These are phyloP conservation scores for Orchesella flavescens DNA, from an alignment of 2,888 invertebrate genomes.

Conservation along the genomic window DNA sequence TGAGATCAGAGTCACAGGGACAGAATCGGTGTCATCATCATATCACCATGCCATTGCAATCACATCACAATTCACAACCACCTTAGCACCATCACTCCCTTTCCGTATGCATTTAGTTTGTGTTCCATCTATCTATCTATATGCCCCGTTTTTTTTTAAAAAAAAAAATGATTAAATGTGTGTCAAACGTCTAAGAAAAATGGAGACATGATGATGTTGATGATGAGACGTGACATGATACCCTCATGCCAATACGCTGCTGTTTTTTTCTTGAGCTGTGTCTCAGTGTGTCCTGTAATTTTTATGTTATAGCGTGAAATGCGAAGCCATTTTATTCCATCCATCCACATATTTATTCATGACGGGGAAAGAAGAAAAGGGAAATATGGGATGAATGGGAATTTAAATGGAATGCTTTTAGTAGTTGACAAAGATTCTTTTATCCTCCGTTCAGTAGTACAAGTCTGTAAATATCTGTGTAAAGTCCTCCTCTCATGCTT, in stretches of 20 bases:
- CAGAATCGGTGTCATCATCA: constrained; percentile 48
- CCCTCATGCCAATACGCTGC: too few relatives aligned
- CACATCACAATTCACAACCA: too few relatives aligned
- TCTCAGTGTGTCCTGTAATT: neutral
- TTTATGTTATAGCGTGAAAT: constrained; percentile 3
- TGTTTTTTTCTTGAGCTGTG: neutral
- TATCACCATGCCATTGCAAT: neutral
- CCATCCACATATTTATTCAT: neutral
- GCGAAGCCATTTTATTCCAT: neutral
- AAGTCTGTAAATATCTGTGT: too few relatives aligned
- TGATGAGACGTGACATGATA: constrained; percentile 1
- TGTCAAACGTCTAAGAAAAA: constrained; percentile 20
- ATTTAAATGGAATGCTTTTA: too few relatives aligned
- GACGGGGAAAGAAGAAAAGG: neutral
- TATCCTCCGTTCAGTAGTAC: too few relatives aligned
- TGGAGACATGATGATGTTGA: neutral
- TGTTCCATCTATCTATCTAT: too few relatives aligned
- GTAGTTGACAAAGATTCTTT: too few relatives aligned
- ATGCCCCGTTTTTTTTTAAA: neutral
- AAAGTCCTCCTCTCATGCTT: too few relatives aligned
- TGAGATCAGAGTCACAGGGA: constrained; percentile 30
- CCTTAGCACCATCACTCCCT: too few relatives aligned
- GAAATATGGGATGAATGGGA: too few relatives aligned
- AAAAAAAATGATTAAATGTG: constrained; percentile 41
- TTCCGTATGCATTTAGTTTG: too few relatives aligned